Percentiles rank a stretch among this genome's conserved stretches.
phyloP scores from a whole-genome alignment of 2,797 vertebrate genomes.

The Oreonectes daqikongensis region DNA sequence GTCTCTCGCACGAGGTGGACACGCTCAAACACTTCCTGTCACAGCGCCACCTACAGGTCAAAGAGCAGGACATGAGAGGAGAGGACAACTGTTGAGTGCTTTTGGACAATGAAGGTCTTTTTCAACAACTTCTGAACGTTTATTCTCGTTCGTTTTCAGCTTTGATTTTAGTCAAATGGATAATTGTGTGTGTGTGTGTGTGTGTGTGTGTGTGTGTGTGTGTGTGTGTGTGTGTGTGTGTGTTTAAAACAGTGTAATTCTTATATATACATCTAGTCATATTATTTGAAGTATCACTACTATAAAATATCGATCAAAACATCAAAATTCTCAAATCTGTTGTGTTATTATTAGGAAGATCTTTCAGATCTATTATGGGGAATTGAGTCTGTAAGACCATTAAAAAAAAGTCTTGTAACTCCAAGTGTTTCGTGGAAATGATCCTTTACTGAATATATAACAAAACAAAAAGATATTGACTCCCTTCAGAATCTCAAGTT shows the following conservation, averaged over 20 bases:
- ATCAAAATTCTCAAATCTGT: too few relatives aligned
- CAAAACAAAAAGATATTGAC: background rate
- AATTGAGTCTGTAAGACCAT: background rate
- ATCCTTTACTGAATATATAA: background rate
- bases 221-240: too few relatives aligned
- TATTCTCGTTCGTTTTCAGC: background rate
- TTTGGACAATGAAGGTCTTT: constrained; percentile 16
- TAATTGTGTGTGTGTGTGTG: background rate
- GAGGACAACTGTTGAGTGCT: constrained; percentile 64
- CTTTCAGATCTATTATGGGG: too few relatives aligned
- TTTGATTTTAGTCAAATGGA: background rate
- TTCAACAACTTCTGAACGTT: background rate
- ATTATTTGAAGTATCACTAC: too few relatives aligned
- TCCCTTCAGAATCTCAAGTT: too few relatives aligned
- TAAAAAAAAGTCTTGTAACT: background rate
- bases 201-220: too few relatives aligned
- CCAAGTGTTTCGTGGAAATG: background rate
- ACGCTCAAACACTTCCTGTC: constrained; percentile 88
- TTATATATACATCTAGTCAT: too few relatives aligned
- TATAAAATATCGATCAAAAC: too few relatives aligned
- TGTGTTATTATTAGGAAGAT: too few relatives aligned
- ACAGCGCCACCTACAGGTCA: constrained; percentile 81
- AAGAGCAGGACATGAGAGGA: constrained; percentile 55
- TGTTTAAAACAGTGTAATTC: too few relatives aligned
- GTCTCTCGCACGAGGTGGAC: constrained; percentile 88